These are phyloP conservation scores for Sceloporus undulatus DNA, from an alignment of 2,113 vertebrate genomes.

Conservation along the genomic window DNA sequence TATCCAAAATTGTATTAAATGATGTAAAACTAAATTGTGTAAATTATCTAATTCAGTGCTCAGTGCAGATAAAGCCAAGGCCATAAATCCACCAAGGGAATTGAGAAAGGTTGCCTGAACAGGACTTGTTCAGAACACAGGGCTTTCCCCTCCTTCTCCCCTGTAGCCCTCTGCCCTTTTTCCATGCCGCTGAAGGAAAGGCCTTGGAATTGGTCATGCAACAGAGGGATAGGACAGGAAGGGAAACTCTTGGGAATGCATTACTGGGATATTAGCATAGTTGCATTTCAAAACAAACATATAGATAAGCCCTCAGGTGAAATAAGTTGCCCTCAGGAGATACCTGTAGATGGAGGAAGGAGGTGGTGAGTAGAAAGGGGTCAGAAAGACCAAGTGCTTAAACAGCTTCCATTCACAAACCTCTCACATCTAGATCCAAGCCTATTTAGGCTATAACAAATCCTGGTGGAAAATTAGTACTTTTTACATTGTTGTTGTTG, in stretches of 20 bases:
- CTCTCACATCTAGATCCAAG: background rate
- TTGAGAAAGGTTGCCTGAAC: background rate
- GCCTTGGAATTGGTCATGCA: too few species aligned
- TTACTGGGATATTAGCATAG: too few species aligned
- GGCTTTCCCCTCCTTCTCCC: too few species aligned
- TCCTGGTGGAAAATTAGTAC: background rate
- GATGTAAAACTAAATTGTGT: background rate
- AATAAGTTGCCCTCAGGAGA: background rate
- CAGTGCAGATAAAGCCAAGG: background rate
- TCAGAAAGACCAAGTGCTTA: background rate
- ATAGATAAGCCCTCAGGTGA: background rate
- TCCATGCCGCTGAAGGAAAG: too few species aligned
- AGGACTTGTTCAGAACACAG: too few species aligned
- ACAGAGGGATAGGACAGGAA: background rate
- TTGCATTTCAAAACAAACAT: background rate
- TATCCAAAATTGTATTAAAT: background rate
- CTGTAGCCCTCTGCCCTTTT: background rate
- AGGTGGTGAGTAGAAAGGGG: background rate
- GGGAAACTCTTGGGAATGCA: background rate
- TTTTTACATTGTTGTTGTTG: accelerated
- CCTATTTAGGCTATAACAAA: background rate
- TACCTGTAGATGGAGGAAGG: background rate
- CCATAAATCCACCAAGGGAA: background rate
- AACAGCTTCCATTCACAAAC: background rate
- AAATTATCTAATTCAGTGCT: background rate